Percentiles rank a stretch among this genome's conserved stretches.
Conservation (phyloP, 2,113 vertebrate species). For the Aegotheles bennettii region DNA sequence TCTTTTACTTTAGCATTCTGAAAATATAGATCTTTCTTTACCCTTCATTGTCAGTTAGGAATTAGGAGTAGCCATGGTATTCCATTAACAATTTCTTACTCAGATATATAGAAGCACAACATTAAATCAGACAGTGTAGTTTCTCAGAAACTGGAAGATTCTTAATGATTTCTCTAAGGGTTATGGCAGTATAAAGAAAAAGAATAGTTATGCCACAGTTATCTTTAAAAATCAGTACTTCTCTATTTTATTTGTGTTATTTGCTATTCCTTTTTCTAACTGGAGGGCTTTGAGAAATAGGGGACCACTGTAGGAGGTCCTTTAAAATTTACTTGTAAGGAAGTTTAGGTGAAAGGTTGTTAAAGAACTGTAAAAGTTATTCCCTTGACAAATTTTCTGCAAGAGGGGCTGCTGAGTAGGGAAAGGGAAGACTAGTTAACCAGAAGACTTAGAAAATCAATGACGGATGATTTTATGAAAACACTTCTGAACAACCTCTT, state of each 20-base stretch:
- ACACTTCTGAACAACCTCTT: background rate
- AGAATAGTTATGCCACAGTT: accelerated
- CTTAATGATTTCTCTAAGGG: background rate
- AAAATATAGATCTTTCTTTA: background rate
- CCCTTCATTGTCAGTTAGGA: background rate
- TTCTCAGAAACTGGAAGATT: background rate
- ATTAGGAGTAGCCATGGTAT: background rate
- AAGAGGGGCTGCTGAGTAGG: background rate
- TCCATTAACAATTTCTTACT: background rate
- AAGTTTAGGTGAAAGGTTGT: background rate
- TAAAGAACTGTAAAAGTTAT: background rate
- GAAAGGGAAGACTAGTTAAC: background rate
- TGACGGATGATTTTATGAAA: background rate
- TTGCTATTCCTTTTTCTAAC: background rate
- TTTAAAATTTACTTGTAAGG: background rate
- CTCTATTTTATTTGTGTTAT: background rate
- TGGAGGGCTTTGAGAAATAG: background rate
- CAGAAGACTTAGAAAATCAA: background rate
- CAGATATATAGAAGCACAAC: background rate
- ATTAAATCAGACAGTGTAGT: background rate
- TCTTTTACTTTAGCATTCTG: background rate
- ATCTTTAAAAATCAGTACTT: background rate
- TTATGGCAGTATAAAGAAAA: background rate
- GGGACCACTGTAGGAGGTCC: background rate
- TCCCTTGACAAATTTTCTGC: background rate